A percentile compares a stretch with the other conserved stretches of the same genome.
These are phyloP conservation scores for Microctonus brassicae DNA, from an alignment of 2,888 invertebrate species.

Conservation along the genomic window DNA sequence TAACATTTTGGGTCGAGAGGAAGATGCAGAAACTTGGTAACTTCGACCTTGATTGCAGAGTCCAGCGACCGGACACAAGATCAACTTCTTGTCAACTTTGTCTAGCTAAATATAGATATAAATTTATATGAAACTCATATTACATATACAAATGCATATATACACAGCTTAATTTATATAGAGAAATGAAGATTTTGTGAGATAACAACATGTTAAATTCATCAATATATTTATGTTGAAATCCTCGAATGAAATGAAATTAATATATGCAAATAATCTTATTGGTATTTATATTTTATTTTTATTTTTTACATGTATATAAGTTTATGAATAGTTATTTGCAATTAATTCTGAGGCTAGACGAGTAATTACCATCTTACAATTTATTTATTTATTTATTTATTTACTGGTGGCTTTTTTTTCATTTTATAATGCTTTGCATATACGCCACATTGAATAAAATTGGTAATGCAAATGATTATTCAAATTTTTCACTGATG, in stretches of 20 bases:
- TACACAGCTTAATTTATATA: not conserved
- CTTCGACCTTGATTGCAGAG: conserved; percentile 32
- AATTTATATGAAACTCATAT: too few species aligned
- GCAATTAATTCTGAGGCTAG: not conserved
- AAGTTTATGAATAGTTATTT: not conserved
- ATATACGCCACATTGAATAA: not conserved
- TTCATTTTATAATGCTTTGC: not conserved
- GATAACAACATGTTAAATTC: not conserved
- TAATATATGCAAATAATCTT: not conserved
- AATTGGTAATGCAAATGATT: not conserved
- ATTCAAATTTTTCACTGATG: conserved; percentile 1
- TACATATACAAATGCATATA: not conserved
- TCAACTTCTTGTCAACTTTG: conserved; percentile 34
- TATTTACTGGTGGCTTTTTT: too few species aligned
- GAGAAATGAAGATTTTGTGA: not conserved
- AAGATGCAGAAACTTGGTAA: not conserved
- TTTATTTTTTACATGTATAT: not conserved
- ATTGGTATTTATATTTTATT: not conserved
- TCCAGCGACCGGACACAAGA: conserved; percentile 13
- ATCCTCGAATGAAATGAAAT: not conserved
- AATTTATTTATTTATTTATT: too few species aligned
- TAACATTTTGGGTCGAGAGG: not conserved
- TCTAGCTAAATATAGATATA: conserved; percentile 16
- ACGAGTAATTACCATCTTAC: not conserved
- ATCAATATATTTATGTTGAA: not conserved